A percentile compares a stretch with the other conserved stretches of the same genome.
Conservation (phyloP, 2,113 vertebrate genomes). For the Telmatochromis brichardi region DNA sequence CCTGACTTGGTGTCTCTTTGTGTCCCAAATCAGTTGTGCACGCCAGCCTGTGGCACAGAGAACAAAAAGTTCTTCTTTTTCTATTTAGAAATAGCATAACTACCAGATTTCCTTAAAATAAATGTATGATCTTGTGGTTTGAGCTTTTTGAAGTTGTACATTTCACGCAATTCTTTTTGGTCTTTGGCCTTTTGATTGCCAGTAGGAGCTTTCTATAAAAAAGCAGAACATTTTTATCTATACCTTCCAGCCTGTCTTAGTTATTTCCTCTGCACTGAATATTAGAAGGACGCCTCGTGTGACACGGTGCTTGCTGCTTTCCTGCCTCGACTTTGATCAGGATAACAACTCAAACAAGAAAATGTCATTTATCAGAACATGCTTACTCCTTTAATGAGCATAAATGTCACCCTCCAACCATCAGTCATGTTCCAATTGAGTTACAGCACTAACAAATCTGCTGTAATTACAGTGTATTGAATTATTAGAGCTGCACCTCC, state of each 20-base stretch:
- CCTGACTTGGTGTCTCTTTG: not conserved
- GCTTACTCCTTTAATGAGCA: not conserved
- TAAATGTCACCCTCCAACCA: not conserved
- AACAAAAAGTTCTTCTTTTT: not conserved
- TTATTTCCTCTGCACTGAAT: not conserved
- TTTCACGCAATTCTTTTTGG: not conserved
- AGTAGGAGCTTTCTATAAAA: not conserved
- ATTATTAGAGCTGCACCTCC: not conserved
- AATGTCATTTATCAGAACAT: constrained; percentile 12
- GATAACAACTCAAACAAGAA: not conserved
- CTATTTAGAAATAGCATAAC: not conserved
- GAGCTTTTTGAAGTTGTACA: not conserved
- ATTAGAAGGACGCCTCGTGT: not conserved
- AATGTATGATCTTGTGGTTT: not conserved
- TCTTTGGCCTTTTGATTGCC: not conserved
- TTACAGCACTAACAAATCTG: not conserved
- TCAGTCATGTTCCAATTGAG: constrained; percentile 13
- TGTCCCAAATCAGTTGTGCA: not conserved
- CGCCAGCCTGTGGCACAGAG: not conserved
- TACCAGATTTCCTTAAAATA: not conserved
- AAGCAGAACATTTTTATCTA: not conserved
- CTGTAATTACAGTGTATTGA: not conserved
- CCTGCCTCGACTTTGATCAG: not conserved
- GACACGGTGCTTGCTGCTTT: not conserved
- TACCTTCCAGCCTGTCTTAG: not conserved